Evolutionary conservation across 2,113 vertebrate species (phyloP).

Genomic region (Castor canadensis): DNA sequence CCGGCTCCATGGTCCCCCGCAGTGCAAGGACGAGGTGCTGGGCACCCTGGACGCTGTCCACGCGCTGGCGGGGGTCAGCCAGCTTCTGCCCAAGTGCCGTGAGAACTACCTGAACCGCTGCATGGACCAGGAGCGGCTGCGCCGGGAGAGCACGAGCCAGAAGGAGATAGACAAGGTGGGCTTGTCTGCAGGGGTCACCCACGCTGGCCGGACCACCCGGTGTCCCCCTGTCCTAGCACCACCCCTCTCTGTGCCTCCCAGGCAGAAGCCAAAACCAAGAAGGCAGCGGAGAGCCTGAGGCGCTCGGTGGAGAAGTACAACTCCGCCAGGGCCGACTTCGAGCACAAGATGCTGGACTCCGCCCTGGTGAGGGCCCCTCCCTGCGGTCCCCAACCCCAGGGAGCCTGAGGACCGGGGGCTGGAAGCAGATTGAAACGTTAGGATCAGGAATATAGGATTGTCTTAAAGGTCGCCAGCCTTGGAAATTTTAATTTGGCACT

Average conservation of each 20-base stretch:
- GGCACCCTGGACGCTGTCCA: slow-evolving; percentile 94
- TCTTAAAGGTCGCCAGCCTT: no score
- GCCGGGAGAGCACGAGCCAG: slow-evolving; percentile 91
- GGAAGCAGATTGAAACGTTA: no score
- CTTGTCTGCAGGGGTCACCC: no score
- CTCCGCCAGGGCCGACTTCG: slow-evolving; percentile 91
- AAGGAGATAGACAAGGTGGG: slow-evolving; percentile 97
- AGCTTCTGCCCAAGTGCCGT: slow-evolving; percentile 93
- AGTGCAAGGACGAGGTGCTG: slow-evolving; percentile 95
- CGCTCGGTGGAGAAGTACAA: slow-evolving; percentile 94
- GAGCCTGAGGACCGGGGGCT: no score
- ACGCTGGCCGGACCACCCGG: neutral
- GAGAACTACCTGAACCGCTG: slow-evolving; percentile 93
- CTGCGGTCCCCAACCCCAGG: no score
- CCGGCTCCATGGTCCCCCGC: no score
- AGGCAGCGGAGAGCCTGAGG: slow-evolving; percentile 90
- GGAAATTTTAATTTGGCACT: no score
- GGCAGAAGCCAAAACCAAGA: slow-evolving; percentile 96
- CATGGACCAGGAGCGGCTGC: slow-evolving; percentile 92
- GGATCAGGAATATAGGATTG: no score
- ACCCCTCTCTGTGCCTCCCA: slow-evolving; percentile 57
- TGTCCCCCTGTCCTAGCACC: neutral
- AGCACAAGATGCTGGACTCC: slow-evolving; percentile 95
- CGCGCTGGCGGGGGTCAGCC: slow-evolving; percentile 89
- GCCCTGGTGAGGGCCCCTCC: slow-evolving; percentile 84